A percentile compares a stretch with the other conserved stretches of the same genome.
Conservation (phyloP, 2,888 invertebrate species). For the Drosophila austrosaltans region DNA sequence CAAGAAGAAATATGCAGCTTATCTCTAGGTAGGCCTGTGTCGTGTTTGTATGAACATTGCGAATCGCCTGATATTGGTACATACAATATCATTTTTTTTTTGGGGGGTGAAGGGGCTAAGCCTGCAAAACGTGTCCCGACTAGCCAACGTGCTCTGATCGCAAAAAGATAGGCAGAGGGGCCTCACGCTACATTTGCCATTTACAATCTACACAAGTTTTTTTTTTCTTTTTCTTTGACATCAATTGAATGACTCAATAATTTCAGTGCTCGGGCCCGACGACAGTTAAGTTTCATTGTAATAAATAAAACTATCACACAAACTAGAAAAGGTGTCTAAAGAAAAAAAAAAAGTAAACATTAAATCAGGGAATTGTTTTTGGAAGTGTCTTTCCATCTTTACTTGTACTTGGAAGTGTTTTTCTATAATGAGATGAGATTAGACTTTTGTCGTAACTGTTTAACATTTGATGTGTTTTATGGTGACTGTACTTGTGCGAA, state of each 20-base stretch:
- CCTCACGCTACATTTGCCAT: neutral
- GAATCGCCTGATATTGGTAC: conserved; percentile 14
- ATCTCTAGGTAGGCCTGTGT: neutral
- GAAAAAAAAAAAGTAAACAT: no score
- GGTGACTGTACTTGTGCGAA: conserved; percentile 3
- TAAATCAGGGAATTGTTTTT: neutral
- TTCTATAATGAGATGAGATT: neutral
- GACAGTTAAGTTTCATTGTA: neutral
- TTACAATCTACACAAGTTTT: neutral
- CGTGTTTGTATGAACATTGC: conserved; percentile 2
- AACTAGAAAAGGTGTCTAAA: neutral
- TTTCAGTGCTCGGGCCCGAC: neutral
- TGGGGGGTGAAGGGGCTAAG: conserved; percentile 23
- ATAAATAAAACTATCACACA: neutral
- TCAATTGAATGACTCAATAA: conserved; percentile 4
- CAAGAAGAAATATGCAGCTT: conserved; percentile 5
- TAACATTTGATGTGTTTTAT: neutral
- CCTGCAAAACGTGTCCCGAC: conserved; percentile 54
- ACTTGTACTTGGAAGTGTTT: neutral
- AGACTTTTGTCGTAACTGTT: neutral
- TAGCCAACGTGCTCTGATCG: conserved; percentile 15
- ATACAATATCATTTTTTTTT: neutral
- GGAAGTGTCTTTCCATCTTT: neutral
- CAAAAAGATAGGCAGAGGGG: conserved; percentile 27
- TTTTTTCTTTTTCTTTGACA: neutral